Evolutionary conservation across 2,797 vertebrate species (phyloP), one percentile per base, ranked within the genome.

Genomic region (Halcyon leucocephala): DNA sequence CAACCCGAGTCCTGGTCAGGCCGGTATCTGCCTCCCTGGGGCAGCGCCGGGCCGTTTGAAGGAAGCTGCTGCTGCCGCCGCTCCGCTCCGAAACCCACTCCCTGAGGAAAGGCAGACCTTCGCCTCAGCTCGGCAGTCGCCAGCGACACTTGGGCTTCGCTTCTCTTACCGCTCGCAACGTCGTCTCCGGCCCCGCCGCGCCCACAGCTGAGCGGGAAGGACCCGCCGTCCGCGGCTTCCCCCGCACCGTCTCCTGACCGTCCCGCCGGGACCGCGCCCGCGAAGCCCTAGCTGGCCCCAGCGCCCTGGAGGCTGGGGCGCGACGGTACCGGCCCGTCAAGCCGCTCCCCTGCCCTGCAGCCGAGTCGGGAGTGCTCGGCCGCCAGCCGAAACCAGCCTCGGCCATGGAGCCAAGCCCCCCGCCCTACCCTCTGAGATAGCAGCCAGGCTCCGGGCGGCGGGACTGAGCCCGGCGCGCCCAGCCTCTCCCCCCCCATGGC

Each of bases 1-100:
- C 33, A 9, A 1, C 37, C 1, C 8, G 12, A 39, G 29, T 12
- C 8, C 25, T 2, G 73, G 6, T 1, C 25, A 10, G 25, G 51
- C 42, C 13, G 14, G 7, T 4, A 8, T 19, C 37, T 7, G 61
- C 29, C 41, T 20, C 24, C 33, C 6, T 12, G 11, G 39, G 48
- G 41, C 67, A 20, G n/a, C 35, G 49, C 66, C 49, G 29, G 13
- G 69, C 69, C 6, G 3, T 15, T 33, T 2, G 8, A 12, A 44
- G 3, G 0, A 7, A 42, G 7, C 22, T 13, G 69, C 74, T 6
- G 49, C 64, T 7, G 54, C 64, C 37, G 37, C 37, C 37, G 37
- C 31, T 4, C 17, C 10, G 46, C 48, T 10, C 33, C 5, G 19
- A 0, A 17, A 62, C 33, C 31, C n/a, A 0, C 15, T 31, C 41